Conservation (phyloP, 2,113 vertebrate genomes). For the Petrocephalus microphthalmus region DNA sequence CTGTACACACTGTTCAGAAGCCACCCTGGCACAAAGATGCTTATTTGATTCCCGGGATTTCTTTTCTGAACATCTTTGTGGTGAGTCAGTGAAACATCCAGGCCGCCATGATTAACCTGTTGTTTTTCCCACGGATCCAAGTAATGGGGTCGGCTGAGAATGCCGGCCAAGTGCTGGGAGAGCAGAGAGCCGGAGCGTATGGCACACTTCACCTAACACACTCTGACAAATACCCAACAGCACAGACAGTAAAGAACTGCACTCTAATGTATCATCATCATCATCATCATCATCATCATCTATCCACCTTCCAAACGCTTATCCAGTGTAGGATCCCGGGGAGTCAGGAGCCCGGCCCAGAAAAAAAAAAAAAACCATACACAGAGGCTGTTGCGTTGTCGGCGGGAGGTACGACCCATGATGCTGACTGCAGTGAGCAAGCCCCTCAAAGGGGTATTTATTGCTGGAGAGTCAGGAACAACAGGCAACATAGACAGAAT, state of each 20-base stretch:
- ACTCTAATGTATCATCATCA: background rate
- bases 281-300: background rate
- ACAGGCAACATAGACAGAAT: no score
- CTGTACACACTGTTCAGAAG: background rate
- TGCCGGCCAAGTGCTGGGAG: background rate
- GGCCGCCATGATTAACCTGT: background rate
- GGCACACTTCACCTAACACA: background rate
- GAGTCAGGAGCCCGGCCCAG: background rate
- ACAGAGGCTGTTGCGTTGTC: no score
- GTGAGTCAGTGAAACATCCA: background rate
- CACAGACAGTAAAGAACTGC: background rate
- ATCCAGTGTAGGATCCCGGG: background rate
- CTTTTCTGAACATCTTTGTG: background rate
- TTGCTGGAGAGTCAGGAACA: no score
- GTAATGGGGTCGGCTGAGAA: background rate
- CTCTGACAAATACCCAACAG: background rate
- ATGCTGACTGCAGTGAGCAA: no score
- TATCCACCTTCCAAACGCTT: background rate
- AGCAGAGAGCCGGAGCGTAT: background rate
- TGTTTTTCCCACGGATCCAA: background rate
- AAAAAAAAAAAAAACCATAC: background rate
- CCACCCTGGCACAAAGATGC: background rate
- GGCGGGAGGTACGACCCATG: no score
- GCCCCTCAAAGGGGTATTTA: no score
- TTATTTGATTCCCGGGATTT: background rate